Evolutionary conservation across 2,113 vertebrate genomes (phyloP).

Genomic region (Fregata magnificens): DNA sequence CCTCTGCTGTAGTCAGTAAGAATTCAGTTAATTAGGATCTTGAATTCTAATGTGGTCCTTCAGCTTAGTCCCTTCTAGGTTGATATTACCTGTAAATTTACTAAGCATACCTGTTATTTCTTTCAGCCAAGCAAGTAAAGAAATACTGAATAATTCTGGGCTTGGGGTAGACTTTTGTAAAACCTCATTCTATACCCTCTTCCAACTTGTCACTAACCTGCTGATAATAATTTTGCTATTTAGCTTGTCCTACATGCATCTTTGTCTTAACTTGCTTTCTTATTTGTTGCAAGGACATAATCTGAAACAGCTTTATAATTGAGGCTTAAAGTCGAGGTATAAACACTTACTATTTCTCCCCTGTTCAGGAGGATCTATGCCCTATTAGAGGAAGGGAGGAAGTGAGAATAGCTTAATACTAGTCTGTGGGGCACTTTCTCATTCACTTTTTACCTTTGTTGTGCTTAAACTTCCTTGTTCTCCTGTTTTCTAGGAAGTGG

Average conservation of each 20-base stretch:
- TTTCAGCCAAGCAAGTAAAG: background rate
- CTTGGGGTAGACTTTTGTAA: background rate
- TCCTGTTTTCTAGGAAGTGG: background rate
- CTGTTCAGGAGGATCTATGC: background rate
- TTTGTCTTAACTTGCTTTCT: background rate
- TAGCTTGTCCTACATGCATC: background rate
- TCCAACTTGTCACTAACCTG: background rate
- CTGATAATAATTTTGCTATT: background rate
- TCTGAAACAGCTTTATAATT: background rate
- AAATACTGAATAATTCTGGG: background rate
- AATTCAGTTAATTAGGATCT: background rate
- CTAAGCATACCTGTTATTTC: background rate
- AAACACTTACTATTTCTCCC: background rate
- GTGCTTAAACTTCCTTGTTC: background rate
- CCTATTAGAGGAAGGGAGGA: background rate
- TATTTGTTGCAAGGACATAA: background rate
- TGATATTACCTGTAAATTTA: background rate
- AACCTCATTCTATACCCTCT: background rate
- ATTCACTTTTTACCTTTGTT: background rate
- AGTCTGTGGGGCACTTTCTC: background rate
- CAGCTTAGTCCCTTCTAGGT: background rate
- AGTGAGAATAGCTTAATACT: background rate
- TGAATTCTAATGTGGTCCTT: background rate
- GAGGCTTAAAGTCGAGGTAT: background rate
- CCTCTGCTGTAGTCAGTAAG: background rate